These are phyloP conservation scores for Adelognathus sp. DNA, from an alignment of 2,888 invertebrate species.

Conservation along the genomic window DNA sequence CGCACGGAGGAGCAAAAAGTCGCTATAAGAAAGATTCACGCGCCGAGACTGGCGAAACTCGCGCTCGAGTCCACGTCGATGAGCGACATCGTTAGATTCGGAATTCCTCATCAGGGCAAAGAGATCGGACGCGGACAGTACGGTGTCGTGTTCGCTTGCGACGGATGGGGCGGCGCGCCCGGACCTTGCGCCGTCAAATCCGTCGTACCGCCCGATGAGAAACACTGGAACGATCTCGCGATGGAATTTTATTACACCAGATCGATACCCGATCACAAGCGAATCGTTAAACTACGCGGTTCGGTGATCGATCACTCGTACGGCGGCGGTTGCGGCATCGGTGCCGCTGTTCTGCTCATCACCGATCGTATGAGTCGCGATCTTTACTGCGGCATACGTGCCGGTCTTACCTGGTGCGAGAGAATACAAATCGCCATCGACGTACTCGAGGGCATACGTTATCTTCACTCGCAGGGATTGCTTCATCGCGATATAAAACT, in stretches of 20 bases:
- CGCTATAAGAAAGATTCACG: conserved; percentile 89
- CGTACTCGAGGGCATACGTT: conserved; percentile 93
- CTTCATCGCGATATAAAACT: conserved; percentile 95
- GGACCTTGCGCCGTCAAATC: conserved; percentile 93
- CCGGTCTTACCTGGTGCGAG: conserved; percentile 85
- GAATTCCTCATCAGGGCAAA: conserved; percentile 85
- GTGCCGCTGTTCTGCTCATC: conserved; percentile 90
- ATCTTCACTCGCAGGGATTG: conserved; percentile 93
- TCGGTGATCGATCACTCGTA: conserved; percentile 91
- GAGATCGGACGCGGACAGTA: conserved; percentile 93
- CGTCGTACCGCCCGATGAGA: conserved; percentile 93
- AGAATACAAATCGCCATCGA: conserved; percentile 90
- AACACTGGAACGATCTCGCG: conserved; percentile 94
- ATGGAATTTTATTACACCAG: conserved; percentile 96
- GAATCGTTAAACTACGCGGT: conserved; percentile 89
- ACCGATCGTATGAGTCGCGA: conserved; percentile 89
- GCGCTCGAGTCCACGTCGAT: conserved; percentile 93
- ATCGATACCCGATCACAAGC: conserved; percentile 91
- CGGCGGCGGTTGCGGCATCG: conserved; percentile 83
- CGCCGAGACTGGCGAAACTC: conserved; percentile 90
- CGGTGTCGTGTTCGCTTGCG: conserved; percentile 93
- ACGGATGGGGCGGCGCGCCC: conserved; percentile 87
- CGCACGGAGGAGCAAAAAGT: conserved; percentile 91
- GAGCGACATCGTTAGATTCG: conserved; percentile 89
- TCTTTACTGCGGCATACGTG: conserved; percentile 88